Percentiles rank a stretch among this genome's conserved stretches.
phyloP scores from a whole-genome alignment of 2,113 vertebrate species.

The Melierax canorus region DNA sequence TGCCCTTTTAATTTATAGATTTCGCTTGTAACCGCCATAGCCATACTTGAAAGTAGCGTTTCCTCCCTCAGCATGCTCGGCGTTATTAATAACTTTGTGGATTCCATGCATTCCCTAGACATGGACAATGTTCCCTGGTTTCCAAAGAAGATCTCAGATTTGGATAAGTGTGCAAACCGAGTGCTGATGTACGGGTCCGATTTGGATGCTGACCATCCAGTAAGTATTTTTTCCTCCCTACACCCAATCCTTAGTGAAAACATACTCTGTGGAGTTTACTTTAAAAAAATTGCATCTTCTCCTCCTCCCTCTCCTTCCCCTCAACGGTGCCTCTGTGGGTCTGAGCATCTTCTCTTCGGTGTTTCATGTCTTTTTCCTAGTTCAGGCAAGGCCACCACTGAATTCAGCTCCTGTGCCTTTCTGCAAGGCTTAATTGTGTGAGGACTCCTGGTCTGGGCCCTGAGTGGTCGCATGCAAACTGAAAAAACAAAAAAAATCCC shows the following conservation, averaged over 20 bases:
- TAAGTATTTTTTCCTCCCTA: slow-evolving; percentile 43
- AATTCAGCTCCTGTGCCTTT: not conserved
- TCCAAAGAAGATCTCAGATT: slow-evolving; percentile 93
- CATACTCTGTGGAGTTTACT: not conserved
- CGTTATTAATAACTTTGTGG: not conserved
- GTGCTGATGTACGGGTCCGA: slow-evolving; percentile 97
- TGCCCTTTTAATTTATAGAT: slow-evolving; percentile 32
- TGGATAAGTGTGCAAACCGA: slow-evolving; percentile 93
- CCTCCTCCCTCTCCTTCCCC: not conserved
- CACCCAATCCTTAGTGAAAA: not conserved
- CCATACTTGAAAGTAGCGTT: not conserved
- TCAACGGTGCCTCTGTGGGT: rapidly evolving
- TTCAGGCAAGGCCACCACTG: not conserved
- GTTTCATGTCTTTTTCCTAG: not conserved
- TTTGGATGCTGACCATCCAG: slow-evolving; percentile 92
- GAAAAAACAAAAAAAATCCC: too few species aligned
- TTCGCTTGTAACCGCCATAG: not conserved
- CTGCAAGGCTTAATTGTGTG: not conserved
- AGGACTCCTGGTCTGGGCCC: not conserved
- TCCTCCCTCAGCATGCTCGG: not conserved
- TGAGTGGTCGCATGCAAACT: not conserved
- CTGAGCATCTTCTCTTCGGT: not conserved
- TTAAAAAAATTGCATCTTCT: not conserved
- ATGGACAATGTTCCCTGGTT: slow-evolving; percentile 91
- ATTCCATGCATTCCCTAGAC: slow-evolving; percentile 71